These are phyloP conservation scores for Drosophila pseudotakahashii DNA, from an alignment of 2,888 invertebrate genomes.

Conservation along the genomic window DNA sequence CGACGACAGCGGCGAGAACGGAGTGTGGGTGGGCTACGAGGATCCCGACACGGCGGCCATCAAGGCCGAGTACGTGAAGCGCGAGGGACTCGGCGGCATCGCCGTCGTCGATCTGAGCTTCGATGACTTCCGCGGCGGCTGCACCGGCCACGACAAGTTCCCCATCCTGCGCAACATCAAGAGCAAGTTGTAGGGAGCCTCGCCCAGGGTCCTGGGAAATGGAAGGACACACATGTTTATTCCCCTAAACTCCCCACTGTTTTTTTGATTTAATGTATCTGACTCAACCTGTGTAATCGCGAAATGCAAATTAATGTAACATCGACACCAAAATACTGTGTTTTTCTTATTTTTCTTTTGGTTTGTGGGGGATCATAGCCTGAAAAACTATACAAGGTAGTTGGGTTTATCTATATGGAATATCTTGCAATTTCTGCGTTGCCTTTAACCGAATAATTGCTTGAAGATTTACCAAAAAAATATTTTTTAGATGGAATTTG, in stretches of 20 bases:
- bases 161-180: conserved; percentile 91
- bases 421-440: too few species aligned
- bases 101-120: conserved; percentile 90
- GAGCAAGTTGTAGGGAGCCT: conserved; percentile 84
- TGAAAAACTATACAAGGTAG: too few species aligned
- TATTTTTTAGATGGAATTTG: too few species aligned
- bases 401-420: too few species aligned
- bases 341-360: not conserved
- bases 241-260: conserved; percentile 5
- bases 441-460: too few species aligned
- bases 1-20: conserved; percentile 87
- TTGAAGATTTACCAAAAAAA: too few species aligned
- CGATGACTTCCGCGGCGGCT: conserved; percentile 93
- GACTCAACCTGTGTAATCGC: conserved; percentile 24
- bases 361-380: not conserved
- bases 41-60: conserved; percentile 92
- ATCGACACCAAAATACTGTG: conserved; percentile 3
- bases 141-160: conserved; percentile 91
- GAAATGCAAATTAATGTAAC: conserved; percentile 19
- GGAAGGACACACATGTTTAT: not conserved
- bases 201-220: too few species aligned
- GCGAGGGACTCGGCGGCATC: conserved; percentile 91
- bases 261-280: conserved; percentile 17
- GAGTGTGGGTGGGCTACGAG: conserved; percentile 93
- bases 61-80: conserved; percentile 90